A percentile compares a stretch with the other conserved stretches of the same genome.
Evolutionary conservation across 1,140 invertebrate species (phyloP).

Genomic region (Portunus trituberculatus): DNA sequence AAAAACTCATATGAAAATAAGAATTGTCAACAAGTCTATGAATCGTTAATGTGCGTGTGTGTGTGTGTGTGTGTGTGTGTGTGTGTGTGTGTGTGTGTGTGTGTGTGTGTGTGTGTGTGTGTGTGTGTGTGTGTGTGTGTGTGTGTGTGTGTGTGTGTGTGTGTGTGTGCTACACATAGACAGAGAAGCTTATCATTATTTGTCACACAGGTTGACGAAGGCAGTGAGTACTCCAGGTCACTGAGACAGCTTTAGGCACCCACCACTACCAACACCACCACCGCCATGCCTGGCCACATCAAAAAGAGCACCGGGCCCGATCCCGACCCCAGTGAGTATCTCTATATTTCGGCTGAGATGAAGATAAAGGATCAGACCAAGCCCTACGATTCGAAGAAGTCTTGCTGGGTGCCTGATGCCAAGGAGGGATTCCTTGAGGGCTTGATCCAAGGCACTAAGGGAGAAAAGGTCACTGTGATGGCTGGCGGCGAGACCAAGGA

Average conservation of each 20-base stretch:
- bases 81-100: too few species aligned
- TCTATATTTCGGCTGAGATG: constrained; percentile 93
- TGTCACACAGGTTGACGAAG: background rate
- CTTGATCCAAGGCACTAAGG: constrained; percentile 75
- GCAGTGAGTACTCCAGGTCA: background rate
- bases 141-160: too few species aligned
- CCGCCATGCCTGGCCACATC: constrained; percentile 77
- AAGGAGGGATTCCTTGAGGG: constrained; percentile 61
- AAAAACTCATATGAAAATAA: too few species aligned
- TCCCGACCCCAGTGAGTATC: constrained; percentile 96
- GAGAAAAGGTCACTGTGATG: constrained; percentile 79
- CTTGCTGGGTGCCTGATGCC: constrained; percentile 77
- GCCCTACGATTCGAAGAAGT: constrained; percentile 75
- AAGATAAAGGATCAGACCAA: constrained; percentile 61
- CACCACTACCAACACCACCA: constrained; percentile 65
- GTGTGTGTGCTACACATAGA: too few species aligned
- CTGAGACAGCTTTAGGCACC: constrained; percentile 53
- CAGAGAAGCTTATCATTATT: background rate
- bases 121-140: too few species aligned
- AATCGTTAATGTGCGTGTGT: background rate
- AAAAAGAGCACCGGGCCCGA: constrained; percentile 82
- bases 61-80: too few species aligned
- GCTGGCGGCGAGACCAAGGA: constrained; percentile 66
- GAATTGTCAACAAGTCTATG: background rate
- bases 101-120: too few species aligned